Evolutionary conservation across 2,797 vertebrate species (phyloP).

Genomic region (Premnoplex brunnescens): DNA sequence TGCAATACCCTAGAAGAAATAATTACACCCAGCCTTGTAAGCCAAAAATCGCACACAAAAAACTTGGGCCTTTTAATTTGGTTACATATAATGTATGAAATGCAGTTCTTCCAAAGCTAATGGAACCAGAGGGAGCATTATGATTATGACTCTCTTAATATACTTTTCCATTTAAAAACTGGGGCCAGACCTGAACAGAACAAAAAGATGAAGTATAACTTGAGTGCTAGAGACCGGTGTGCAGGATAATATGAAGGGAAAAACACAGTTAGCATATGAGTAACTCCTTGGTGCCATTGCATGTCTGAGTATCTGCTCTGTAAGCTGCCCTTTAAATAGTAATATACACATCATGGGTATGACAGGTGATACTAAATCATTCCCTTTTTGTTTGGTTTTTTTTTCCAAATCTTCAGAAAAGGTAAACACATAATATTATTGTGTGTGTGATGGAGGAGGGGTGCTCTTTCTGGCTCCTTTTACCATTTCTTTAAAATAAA

Average conservation of each 20-base stretch:
- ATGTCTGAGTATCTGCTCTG: not conserved
- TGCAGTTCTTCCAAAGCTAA: not conserved
- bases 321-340: not conserved
- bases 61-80: constrained; percentile 32
- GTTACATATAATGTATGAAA: not conserved
- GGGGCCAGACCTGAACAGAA: not conserved
- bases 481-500: not conserved
- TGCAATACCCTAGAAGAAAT: constrained; percentile 21
- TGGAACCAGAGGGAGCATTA: constrained; percentile 30
- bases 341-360: not conserved
- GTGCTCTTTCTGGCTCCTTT: not conserved
- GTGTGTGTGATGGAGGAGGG: not conserved
- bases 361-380: not conserved
- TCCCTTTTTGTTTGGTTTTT: not conserved
- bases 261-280: not conserved
- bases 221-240: not conserved
- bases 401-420: not conserved
- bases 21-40: constrained; percentile 27
- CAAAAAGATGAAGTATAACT: not conserved
- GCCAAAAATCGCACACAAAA: constrained; percentile 6
- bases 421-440: not conserved
- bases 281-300: not conserved
- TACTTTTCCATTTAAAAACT: constrained; percentile 24
- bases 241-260: not conserved
- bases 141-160: constrained; percentile 19